These are phyloP conservation scores for Paguma larvata DNA, from an alignment of 2,797 vertebrate species.

Conservation along the genomic window DNA sequence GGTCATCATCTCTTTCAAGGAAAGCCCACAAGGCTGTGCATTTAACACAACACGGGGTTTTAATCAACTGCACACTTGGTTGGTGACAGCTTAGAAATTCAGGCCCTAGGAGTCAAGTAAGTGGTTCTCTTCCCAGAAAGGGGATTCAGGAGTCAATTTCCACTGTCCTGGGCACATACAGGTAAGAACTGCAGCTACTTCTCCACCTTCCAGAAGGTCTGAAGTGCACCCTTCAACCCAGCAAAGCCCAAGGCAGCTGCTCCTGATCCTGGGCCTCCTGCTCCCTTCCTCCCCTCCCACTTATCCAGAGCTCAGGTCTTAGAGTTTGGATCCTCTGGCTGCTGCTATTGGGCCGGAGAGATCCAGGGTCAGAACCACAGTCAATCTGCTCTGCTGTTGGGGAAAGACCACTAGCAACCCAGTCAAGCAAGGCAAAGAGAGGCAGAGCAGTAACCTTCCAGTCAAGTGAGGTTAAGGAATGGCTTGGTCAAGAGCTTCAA, in stretches of 20 bases:
- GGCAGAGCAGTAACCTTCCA: neutral
- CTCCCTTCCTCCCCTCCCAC: neutral
- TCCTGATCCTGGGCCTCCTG: neutral
- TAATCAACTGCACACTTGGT: conserved; percentile 24
- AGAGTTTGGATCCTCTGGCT: neutral
- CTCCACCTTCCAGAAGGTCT: neutral
- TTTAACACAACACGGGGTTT: neutral
- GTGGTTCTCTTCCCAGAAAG: neutral
- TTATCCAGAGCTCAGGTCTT: neutral
- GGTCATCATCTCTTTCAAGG: neutral
- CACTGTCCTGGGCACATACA: neutral
- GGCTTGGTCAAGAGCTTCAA: neutral
- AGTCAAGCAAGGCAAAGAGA: neutral
- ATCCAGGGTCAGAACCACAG: neutral
- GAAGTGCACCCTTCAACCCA: neutral
- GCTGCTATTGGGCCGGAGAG: neutral
- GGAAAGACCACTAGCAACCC: neutral
- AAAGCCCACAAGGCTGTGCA: conserved; percentile 11
- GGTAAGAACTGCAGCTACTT: neutral
- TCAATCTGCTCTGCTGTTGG: neutral
- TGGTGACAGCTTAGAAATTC: conserved; percentile 44
- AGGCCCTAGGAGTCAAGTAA: neutral
- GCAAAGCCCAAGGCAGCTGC: neutral
- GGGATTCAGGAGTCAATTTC: neutral
- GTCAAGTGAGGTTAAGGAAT: neutral